Conservation (phyloP, 2,797 vertebrate genomes). For the Tolypeutes matacus region DNA sequence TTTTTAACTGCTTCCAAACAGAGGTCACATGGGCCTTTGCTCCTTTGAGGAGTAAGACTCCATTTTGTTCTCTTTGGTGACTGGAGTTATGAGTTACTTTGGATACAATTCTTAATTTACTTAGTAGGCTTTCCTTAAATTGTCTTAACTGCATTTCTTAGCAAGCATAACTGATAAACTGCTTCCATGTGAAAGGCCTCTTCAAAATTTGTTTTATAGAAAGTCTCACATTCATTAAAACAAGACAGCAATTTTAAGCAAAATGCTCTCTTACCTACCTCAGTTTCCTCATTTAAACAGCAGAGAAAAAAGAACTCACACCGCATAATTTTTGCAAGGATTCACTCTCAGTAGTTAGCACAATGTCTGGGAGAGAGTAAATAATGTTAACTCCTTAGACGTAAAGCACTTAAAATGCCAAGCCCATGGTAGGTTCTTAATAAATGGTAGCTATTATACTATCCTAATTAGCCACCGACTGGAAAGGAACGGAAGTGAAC, state of each 20-base stretch:
- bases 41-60: background rate
- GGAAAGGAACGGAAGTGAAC: background rate
- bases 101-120: background rate
- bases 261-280: background rate
- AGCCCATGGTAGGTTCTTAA: background rate
- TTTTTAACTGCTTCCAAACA: background rate
- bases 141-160: conserved; percentile 10
- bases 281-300: conserved; percentile 41
- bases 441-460: background rate
- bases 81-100: background rate
- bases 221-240: background rate
- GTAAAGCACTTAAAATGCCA: conserved; percentile 8
- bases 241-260: background rate
- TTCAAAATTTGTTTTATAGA: background rate
- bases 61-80: background rate
- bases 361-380: background rate
- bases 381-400: background rate
- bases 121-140: background rate
- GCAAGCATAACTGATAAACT: background rate
- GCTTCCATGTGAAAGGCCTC: background rate
- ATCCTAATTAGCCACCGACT: background rate
- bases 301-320: background rate
- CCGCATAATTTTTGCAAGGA: background rate
- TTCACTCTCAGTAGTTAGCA: background rate
- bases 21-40: background rate